Evolutionary conservation across 2,888 invertebrate species (phyloP), one percentile per base, ranked within the genome.

Genomic region (Gortyna flavago): DNA sequence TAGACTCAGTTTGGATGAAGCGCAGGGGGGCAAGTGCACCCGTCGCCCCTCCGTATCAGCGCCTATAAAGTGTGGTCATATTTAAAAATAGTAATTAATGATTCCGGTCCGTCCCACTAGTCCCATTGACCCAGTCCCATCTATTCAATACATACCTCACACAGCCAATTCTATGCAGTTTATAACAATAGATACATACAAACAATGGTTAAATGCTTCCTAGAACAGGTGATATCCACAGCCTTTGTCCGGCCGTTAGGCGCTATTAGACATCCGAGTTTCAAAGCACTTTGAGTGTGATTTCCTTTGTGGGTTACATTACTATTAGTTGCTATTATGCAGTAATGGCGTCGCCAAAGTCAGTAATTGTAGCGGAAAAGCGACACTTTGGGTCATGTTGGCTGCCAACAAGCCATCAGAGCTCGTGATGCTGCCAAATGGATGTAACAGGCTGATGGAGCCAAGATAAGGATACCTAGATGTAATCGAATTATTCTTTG

Each of bases 301-400:
- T 62, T 83, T 54, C 59, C 64, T 68, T 57, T 77, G 61, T 59
- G 21, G 82, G 16, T 66, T 32, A 32, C 32, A 77, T 80, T 66
- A 67, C 32, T 38, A 48, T 57, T 54, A 79, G 38, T 38, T n/a
- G 59, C 29, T 38, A 11, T 5, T 38, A 11, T 5, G 29, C 35
- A 32, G 48, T 71, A 68, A 82, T 77, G 48, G 25, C 62, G 44
- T n/a, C 66, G 25, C 13, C 1, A 38, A 41, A 41, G 41, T 54
- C 38, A 32, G 67, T 59, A 71, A 62, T 32, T 69, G 68, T 68
- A 29, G 25, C 77, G 16, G 29, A 35, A 29, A 77, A 59, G 29
- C 38, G 82, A 64, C 59, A 77, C 21, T 21, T 51, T 71, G 8
- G 32, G 35, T 11, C 16, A 11, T 67, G 32, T 67, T 66, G 41